These are phyloP conservation scores for Oreohelix idahoensis DNA, from an alignment of 1,140 invertebrate species.

Conservation along the genomic window DNA sequence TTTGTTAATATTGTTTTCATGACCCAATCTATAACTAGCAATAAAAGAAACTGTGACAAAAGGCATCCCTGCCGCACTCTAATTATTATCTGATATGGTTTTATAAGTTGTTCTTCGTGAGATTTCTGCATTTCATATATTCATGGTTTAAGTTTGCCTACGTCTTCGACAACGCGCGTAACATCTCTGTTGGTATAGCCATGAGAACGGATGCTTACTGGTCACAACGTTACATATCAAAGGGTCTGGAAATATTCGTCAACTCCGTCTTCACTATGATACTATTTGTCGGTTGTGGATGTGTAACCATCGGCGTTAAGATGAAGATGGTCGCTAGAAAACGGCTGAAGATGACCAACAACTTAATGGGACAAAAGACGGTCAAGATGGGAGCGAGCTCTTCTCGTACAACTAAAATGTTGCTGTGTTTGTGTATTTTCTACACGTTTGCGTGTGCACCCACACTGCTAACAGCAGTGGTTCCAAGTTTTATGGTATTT, in stretches of 20 bases:
- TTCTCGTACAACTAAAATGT: conserved; percentile 15
- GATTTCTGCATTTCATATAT: too few relatives aligned
- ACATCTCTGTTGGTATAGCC: conserved; percentile 10
- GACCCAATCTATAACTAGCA: too few relatives aligned
- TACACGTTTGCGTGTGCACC: conserved; percentile 11
- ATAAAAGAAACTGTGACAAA: too few relatives aligned
- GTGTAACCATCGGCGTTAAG: conserved; percentile 11
- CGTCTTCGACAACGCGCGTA: background rate
- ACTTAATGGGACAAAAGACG: background rate
- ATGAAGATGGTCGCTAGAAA: conserved; percentile 14
- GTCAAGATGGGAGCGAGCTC: background rate
- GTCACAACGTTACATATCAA: too few relatives aligned
- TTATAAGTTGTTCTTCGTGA: too few relatives aligned
- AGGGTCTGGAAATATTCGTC: background rate
- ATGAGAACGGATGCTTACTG: background rate
- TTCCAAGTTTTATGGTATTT: conserved; percentile 11
- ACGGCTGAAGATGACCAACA: conserved; percentile 1
- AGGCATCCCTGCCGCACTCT: too few relatives aligned
- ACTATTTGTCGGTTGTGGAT: background rate
- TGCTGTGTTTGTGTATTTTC: conserved; percentile 17
- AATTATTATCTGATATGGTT: too few relatives aligned
- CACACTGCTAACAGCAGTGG: background rate
- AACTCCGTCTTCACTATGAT: background rate
- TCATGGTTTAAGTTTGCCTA: conserved; percentile 18
- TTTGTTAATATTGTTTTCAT: too few relatives aligned